Evolutionary conservation across 2,797 vertebrate species (phyloP), one percentile per base, ranked within the genome.

Genomic region (Protonibea diacanthus): DNA sequence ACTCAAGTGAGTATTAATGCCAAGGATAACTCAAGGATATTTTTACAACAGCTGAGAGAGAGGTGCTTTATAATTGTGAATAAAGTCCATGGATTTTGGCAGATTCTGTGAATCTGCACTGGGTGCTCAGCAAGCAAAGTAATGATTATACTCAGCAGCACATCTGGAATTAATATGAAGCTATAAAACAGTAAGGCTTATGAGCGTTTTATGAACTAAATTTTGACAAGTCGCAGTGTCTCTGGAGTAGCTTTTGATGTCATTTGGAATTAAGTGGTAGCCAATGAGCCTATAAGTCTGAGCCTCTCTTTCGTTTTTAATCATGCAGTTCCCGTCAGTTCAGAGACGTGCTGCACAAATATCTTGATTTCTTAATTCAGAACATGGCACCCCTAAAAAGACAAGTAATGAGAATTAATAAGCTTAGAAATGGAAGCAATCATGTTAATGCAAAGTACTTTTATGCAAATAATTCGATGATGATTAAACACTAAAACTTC

Each of bases 381-480:
- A 44, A 70, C 53, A 61, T 23, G 48, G 42, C 82, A 61, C 38
- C 56, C 9, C n/a, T 64, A 47, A 18, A 53, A 75, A 47, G 15
- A 48, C 10, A 27, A 61, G 18, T 29, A 72, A 29, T 14, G 49
- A 38, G 21, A 80, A 82, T 70, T 52, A 61, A 76, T 65, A 66
- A 47, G 59, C 65, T 56, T 23, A 38, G 29, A 18, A n/a, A 76
- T 68, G 64, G 66, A 67, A 84, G 78, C 42, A 66, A 63, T 73
- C 29, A 25, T 18, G 17, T 65, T 51, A 71, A 74, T 76, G 71
- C 47, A 74, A 69, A 67, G 69, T 45, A 33, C 25, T 76, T 69
- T 82, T 51, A 80, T 78, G 76, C 53, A 86, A 84, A 86, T 63
- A 23, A 9, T 69, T 60, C 5, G 45, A 72, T 44, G 21, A 67